Percentiles rank a stretch among this genome's conserved stretches.
These are phyloP conservation scores for Antechinus stuartii DNA, from an alignment of 2,113 vertebrate species.

Conservation along the genomic window DNA sequence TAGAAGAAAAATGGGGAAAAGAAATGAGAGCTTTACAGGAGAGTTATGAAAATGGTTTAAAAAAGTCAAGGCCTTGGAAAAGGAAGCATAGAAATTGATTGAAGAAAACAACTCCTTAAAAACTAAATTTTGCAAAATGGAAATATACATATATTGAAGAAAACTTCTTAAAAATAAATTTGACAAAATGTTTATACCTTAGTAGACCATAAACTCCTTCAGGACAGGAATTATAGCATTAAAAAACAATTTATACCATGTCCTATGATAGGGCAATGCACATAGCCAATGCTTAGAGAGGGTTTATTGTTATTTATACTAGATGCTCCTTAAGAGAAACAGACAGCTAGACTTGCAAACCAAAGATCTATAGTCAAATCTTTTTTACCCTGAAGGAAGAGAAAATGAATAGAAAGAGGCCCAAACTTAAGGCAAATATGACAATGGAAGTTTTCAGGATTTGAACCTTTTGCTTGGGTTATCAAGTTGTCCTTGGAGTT, in stretches of 20 bases:
- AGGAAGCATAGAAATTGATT: too few relatives aligned
- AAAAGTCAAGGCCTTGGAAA: too few relatives aligned
- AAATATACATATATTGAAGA: too few relatives aligned
- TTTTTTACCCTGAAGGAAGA: neutral
- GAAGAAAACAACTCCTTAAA: too few relatives aligned
- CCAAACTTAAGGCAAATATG: neutral
- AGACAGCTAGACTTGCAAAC: neutral
- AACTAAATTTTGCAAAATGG: too few relatives aligned
- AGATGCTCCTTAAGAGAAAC: neutral
- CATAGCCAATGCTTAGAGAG: neutral
- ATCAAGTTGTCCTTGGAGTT: neutral
- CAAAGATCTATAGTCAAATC: neutral
- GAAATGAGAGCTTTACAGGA: too few relatives aligned
- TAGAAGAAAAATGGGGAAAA: too few relatives aligned
- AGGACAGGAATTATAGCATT: neutral
- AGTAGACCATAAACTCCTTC: neutral
- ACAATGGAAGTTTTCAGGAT: neutral
- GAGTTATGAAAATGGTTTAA: too few relatives aligned
- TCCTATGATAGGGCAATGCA: neutral
- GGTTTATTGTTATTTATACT: neutral
- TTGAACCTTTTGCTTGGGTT: neutral
- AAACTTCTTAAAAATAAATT: too few relatives aligned
- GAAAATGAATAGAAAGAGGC: neutral
- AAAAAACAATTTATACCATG: neutral
- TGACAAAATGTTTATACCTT: neutral